Base-by-base conservation (phyloP, 1,140 invertebrate species). In the Platorchestia sp. region DNA sequence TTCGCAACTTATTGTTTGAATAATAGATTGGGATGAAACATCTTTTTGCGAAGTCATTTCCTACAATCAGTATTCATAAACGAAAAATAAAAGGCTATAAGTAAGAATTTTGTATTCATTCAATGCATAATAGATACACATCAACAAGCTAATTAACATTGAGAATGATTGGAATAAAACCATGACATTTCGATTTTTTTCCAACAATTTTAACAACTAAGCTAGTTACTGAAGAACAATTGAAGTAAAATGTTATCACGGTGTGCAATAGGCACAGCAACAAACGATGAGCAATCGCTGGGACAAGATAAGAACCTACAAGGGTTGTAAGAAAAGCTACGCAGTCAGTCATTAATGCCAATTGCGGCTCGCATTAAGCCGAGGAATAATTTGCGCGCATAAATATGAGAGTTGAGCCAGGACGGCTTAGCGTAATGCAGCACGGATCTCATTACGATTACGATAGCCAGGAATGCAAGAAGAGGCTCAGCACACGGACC, bases 381-480 rank as follows among this genome's bases (percentile, higher is more conserved):
- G 14, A 75, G 59, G 59, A 75, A 75, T 75, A 75, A 10, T 36
- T 19, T 10, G 1, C 14, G 59, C 36, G 36, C 59, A 75, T 75
- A 75, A 75, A 75, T 75, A 75, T 75, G 59, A 36, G 27, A 27
- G 59, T 36, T 75, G 27, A 75, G 59, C 59, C 3, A 75, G 59
- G 59, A 36, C 59, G 27, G 59, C 59, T 75, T 89, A 89, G 87
- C 87, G 87, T 89, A 89, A 89, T 89, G 5, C 87, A 89, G 41
- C 87, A 89, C 43, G 3, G 87, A 89, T 89, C 43, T 44, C n/a
- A 89, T 89, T 89, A 89, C 87, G 43, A 89, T 89, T 89, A 89
- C 87, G 87, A 89, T 89, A 36, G 59, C 59, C 59, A 22, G 59
- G 59, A 3, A 75, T 75, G 59, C 59, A 75, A 75, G 59, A 75